These are phyloP conservation scores for Andrena cerasifolii DNA, from an alignment of 1,140 invertebrate species.

Conservation along the genomic window DNA sequence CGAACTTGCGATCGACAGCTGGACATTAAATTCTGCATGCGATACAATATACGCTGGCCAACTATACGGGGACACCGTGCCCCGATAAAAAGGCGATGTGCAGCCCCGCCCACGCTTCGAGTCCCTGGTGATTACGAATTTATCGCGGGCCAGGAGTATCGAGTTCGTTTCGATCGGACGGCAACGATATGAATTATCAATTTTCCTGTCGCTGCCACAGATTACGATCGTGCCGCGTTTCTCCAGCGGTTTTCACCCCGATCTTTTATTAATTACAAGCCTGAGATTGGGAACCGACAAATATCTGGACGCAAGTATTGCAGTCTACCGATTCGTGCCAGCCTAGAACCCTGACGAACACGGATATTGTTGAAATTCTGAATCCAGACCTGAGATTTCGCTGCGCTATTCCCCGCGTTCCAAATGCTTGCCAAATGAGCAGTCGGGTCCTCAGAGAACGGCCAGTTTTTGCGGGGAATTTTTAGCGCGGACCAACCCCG, in stretches of 20 bases:
- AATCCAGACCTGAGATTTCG: too few relatives aligned
- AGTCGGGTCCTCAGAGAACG: too few relatives aligned
- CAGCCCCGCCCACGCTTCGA: background rate
- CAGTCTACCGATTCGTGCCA: too few relatives aligned
- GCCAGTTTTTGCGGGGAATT: too few relatives aligned
- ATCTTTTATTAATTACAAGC: conserved; percentile 21
- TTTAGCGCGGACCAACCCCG: too few relatives aligned
- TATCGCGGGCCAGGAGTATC: background rate
- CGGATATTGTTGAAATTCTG: too few relatives aligned
- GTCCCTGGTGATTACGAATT: conserved; percentile 1
- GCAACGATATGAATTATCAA: conserved; percentile 45
- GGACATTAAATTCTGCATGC: conserved; percentile 16
- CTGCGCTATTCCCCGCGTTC: too few relatives aligned
- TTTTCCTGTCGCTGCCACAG: background rate
- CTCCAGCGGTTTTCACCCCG: too few relatives aligned
- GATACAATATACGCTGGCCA: conserved; percentile 5
- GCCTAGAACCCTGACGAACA: too few relatives aligned
- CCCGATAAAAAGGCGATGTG: conserved; percentile 22
- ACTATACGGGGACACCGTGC: background rate
- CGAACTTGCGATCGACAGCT: background rate
- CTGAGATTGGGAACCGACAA: too few relatives aligned
- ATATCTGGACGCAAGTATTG: too few relatives aligned
- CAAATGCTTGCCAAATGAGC: too few relatives aligned
- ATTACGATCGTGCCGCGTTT: background rate
- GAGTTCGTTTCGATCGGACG: background rate